Percentiles rank a stretch among this genome's conserved stretches.
These are phyloP conservation scores for Andrena hattorfiana DNA, from an alignment of 2,888 invertebrate species.

Conservation along the genomic window DNA sequence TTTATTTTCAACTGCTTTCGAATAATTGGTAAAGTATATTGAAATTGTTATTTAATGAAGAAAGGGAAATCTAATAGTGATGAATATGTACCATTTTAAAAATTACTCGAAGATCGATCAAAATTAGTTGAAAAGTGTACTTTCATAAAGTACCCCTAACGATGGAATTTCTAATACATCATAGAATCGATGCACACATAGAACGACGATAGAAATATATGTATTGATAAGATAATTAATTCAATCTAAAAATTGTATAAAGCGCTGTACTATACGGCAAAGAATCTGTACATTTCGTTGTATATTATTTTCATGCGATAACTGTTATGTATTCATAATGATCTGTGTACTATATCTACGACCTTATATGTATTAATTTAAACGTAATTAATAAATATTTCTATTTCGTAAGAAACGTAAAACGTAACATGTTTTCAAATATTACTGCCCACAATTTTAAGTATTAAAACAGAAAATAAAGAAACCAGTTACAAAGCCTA, in stretches of 20 bases:
- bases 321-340: constrained; percentile 77
- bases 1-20: background rate
- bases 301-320: constrained; percentile 79
- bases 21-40: background rate
- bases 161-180: background rate
- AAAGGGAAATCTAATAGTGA: background rate
- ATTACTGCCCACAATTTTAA: too few relatives aligned
- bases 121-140: background rate
- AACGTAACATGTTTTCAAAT: background rate
- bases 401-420: constrained; percentile 68
- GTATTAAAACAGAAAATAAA: too few relatives aligned
- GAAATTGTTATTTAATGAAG: background rate
- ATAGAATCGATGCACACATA: constrained; percentile 9
- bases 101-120: background rate
- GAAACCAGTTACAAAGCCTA: too few relatives aligned
- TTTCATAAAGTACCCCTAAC: background rate
- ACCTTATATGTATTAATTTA: constrained; percentile 78
- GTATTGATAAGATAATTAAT: constrained; percentile 56
- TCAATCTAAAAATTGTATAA: constrained; percentile 65
- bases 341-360: constrained; percentile 74
- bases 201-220: constrained; percentile 44
- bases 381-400: constrained; percentile 79
- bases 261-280: constrained; percentile 64
- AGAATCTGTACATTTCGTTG: constrained; percentile 78
- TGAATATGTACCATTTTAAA: background rate